phyloP scores from a whole-genome alignment of 1,140 invertebrate genomes.

The Paralvinella palmiformis region DNA sequence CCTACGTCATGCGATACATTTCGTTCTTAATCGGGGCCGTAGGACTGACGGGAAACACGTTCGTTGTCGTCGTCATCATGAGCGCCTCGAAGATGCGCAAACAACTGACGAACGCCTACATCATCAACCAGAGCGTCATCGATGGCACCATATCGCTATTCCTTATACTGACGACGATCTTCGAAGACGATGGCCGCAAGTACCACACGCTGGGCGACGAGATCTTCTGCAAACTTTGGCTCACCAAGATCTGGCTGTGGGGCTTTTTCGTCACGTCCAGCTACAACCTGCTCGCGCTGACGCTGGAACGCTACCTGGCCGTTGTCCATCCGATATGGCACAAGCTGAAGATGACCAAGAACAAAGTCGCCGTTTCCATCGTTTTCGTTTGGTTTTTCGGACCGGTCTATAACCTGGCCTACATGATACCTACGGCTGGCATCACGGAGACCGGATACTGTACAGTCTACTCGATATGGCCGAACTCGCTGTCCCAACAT shows the following conservation, averaged over 20 bases:
- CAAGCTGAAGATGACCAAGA: conserved; percentile 5
- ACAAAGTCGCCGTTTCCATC: neutral
- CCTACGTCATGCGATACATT: too few species aligned
- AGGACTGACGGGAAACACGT: neutral
- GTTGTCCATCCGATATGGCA: conserved; percentile 18
- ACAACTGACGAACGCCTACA: conserved; percentile 3
- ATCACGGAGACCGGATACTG: neutral
- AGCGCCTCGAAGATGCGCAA: neutral
- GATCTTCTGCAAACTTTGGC: conserved; percentile 16
- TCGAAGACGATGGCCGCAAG: neutral
- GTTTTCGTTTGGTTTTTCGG: conserved; percentile 1
- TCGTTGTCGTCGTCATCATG: neutral
- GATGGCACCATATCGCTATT: conserved; percentile 5
- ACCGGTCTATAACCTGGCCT: conserved; percentile 1
- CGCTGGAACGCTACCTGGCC: conserved; percentile 19
- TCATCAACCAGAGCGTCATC: conserved; percentile 1
- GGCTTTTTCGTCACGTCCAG: conserved; percentile 11
- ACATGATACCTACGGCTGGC: conserved; percentile 2
- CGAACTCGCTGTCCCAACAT: neutral
- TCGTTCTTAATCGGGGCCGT: neutral
- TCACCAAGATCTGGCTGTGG: conserved; percentile 15
- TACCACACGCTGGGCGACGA: neutral
- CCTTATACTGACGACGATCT: conserved; percentile 1
- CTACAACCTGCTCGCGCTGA: conserved; percentile 17
- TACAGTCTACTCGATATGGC: conserved; percentile 12